Evolutionary conservation across 2,797 vertebrate genomes (phyloP), one percentile per base, ranked within the genome.

Genomic region (Moxostoma hubbsi): DNA sequence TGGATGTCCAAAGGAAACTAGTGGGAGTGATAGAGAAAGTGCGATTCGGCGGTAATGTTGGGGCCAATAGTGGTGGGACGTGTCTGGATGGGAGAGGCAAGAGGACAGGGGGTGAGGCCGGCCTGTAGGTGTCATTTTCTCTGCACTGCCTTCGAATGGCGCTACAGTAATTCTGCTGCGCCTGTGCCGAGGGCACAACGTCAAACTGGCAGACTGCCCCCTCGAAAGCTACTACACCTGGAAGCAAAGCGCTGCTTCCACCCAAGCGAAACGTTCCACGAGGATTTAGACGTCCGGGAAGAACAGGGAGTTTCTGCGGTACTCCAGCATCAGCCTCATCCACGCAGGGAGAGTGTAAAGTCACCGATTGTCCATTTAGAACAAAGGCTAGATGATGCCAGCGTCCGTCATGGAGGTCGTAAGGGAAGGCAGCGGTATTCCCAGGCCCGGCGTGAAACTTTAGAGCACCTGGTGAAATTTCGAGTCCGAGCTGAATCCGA

Each of bases 141-240:
- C 95, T 95, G 92, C 98, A 99, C 88, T 97, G 96, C 91, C 95
- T 96, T 88, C 96, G 98, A 92, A 99, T 95, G 91, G 96, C 96
- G 89, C 94, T 95, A 93, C 98, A 99, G 94, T 97, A 99, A 93
- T 98, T 95, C 89, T 95, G 94, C 95, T 96, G 94, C 91, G 97
- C 97, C 95, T 94, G 96, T 81, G 95, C 92, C 12, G 97, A 95
- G 81, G 97, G 96, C 90, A 98, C 94, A 90, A 99, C 92, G 88
- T 98, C 97, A 61, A 99, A 98, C 89, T 99, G 98, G 93, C 98
- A 99, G 85, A 99, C 91, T 79, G 96, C 97, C 80, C 98, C 98
- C 93, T 99, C 98, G 75, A 99, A 99, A 7, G 84, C 89, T 94
- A 95, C 88, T 92, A 92, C 0, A 90, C 79, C 85, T 81, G 85